Evolutionary conservation across 1,140 invertebrate genomes (phyloP).

Genomic region (Atta cephalotes): DNA sequence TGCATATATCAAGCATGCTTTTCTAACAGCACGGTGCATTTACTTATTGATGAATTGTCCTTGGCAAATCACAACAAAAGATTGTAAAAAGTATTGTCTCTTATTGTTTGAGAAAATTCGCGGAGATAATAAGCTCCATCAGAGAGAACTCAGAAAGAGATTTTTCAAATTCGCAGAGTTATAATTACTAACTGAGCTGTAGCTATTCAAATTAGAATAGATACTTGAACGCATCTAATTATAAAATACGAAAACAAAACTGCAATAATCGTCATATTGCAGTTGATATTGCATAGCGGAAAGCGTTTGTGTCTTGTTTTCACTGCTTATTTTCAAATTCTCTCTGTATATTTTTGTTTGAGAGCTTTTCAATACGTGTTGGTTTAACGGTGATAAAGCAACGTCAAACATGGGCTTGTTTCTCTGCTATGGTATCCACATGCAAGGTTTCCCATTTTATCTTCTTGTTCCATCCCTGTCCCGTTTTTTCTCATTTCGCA

Average conservation of each 20-base stretch:
- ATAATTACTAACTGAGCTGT: not conserved
- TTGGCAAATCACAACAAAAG: not conserved
- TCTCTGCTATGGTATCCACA: not conserved
- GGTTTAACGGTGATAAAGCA: constrained; percentile 75
- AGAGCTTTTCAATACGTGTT: constrained; percentile 67
- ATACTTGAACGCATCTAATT: constrained; percentile 3
- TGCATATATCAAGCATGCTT: constrained; percentile 15
- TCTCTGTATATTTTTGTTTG: constrained; percentile 35
- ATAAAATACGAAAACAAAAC: not conserved
- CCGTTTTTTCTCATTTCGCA: constrained; percentile 46
- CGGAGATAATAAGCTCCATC: not conserved
- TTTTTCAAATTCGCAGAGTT: not conserved
- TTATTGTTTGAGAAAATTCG: not conserved
- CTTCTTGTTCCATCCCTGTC: constrained; percentile 43
- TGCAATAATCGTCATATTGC: constrained; percentile 37
- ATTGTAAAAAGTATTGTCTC: not conserved
- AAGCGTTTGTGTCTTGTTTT: constrained; percentile 61
- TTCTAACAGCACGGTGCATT: constrained; percentile 1
- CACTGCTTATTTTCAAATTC: constrained; percentile 74
- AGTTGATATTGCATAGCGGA: not conserved
- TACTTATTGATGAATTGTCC: constrained; percentile 29
- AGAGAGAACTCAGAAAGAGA: not conserved
- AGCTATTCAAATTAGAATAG: not conserved
- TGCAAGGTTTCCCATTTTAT: constrained; percentile 29
- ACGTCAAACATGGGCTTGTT: constrained; percentile 59